Evolutionary conservation across 2,113 vertebrate genomes (phyloP).

Genomic region (Tragelaphus imberbis): DNA sequence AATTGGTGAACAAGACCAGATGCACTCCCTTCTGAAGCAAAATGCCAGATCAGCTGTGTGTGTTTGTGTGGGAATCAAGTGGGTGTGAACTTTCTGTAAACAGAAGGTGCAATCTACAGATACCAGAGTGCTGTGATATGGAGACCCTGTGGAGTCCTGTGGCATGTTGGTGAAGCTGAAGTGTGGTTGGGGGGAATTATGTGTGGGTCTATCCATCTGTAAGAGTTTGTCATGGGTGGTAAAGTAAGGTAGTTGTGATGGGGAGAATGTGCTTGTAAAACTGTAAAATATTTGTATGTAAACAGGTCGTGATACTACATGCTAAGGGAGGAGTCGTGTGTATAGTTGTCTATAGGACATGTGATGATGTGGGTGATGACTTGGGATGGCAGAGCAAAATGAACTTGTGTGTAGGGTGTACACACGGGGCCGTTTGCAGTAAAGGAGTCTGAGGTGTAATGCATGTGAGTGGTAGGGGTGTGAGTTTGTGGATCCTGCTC

Average conservation of each 20-base stretch:
- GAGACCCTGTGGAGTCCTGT: too few relatives aligned
- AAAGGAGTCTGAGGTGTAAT: too few relatives aligned
- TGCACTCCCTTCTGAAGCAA: neutral
- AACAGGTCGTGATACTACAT: neutral
- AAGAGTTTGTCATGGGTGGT: neutral
- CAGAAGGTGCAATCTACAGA: accelerated
- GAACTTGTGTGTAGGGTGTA: too few relatives aligned
- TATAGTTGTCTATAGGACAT: neutral
- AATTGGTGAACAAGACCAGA: neutral
- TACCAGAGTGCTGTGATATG: neutral
- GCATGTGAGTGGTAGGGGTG: neutral
- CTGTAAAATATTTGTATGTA: neutral
- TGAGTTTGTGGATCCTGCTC: accelerated
- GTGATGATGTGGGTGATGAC: neutral
- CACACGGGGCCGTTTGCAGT: neutral
- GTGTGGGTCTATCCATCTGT: neutral
- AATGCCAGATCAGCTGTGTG: neutral
- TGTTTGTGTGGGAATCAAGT: neutral
- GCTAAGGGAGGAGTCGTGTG: neutral
- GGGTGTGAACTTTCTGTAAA: neutral
- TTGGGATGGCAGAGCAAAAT: too few relatives aligned
- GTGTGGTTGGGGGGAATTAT: neutral
- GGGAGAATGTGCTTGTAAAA: neutral
- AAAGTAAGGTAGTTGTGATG: neutral
- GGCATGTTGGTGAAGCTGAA: neutral